phyloP scores from a whole-genome alignment of 2,797 vertebrate genomes.

The Petrocephalus schoutedeni region DNA sequence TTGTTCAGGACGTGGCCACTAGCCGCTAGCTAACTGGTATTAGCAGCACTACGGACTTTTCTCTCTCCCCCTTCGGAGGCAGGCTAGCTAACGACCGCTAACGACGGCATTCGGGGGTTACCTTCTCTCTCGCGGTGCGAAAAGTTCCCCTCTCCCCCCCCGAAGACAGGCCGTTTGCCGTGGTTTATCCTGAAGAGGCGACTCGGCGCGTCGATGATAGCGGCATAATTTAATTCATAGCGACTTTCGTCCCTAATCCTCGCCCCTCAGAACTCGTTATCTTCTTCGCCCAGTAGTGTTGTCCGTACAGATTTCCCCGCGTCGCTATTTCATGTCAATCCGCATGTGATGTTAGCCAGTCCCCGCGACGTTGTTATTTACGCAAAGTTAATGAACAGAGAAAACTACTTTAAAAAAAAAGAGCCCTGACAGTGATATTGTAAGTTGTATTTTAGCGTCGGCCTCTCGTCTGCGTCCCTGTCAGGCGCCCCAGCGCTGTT shows the following conservation, averaged over 20 bases:
- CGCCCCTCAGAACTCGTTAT: background rate
- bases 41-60: background rate
- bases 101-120: background rate
- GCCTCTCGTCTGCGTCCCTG: background rate
- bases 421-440: background rate
- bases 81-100: conserved; percentile 11
- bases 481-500: conserved; percentile 21
- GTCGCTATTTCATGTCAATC: background rate
- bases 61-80: background rate
- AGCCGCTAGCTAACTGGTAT: background rate
- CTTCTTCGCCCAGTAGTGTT: background rate
- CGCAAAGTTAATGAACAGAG: background rate
- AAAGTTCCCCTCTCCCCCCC: conserved; percentile 1
- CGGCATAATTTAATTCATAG: background rate
- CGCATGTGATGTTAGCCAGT: background rate
- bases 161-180: background rate
- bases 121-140: conserved; percentile 1
- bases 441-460: conserved; percentile 12
- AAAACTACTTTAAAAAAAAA: background rate
- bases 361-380: background rate
- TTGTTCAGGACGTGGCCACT: background rate
- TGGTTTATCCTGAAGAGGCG: background rate
- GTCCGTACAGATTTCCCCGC: background rate
- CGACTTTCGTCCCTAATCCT: conserved; percentile 1
- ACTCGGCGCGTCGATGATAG: background rate